Base-by-base conservation (phyloP, 1,140 invertebrate genomes). In the Vanessa atalanta region DNA sequence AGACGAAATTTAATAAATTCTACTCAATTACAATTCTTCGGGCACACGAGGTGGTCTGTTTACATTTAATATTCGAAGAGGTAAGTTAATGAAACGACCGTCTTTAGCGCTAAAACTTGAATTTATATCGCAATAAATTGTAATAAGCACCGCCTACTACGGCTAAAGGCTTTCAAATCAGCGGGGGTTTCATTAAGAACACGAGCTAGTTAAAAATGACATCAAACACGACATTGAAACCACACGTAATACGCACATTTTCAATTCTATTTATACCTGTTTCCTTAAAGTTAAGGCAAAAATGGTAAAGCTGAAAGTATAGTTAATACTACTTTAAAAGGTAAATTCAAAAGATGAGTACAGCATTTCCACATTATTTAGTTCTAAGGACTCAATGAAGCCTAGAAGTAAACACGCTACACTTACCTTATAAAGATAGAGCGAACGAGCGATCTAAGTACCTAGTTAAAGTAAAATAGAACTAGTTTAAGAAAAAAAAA, bases 1-100 rank as follows among this genome's bases (percentile, higher is more conserved):
- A 83, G 82, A 82, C 82, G 77, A 83, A 86, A 86, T 88, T 86
- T 84, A 86, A 86, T 86, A 88, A 86, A 84, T 84, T 83, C 76
- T 67, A 75, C 77, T 84, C 72, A 82, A 83, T 82, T 84, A 80
- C 75, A 78, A 79, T 79, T 81, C 76, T 79, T 83, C 55, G 57
- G 65, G 69, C 67, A 75, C 77, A 77, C 70, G 64, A 77, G 75
- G 65, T 70, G 71, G 69, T 70, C 68, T 84, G 70, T 80, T 84
- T 82, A 76, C 73, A 75, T 80, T 81, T 78, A 76, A 80, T 79
- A 76, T 76, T 75, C 26, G 48, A 73, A 50, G 47, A 73, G 66
- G 43, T 61, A n/a, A 63, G 48, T 65, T 78, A 78, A 75, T 71
- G 65, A 71, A 75, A 72, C 47, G 70, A 72, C 61, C 43, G 47